Conservation (phyloP, 1,140 invertebrate species). For the Plodia interpunctella region DNA sequence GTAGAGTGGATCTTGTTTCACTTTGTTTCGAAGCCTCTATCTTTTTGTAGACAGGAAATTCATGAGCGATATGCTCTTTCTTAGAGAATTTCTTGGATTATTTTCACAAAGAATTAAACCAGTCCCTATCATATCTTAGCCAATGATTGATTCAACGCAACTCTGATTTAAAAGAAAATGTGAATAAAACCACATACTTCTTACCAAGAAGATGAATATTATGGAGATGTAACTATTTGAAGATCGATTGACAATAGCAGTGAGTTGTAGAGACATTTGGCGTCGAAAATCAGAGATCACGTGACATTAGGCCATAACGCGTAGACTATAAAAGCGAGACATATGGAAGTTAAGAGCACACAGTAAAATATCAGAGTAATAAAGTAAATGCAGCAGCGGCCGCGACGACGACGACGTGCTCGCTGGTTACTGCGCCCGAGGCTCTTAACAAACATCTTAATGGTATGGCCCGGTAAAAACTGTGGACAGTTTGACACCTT, state of each 20-base stretch:
- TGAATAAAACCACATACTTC: no score
- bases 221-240: background rate
- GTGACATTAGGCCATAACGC: conserved; percentile 67
- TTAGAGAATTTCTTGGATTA: background rate
- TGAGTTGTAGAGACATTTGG: background rate
- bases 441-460: conserved; percentile 14
- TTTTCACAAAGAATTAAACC: no score
- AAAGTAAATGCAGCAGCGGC: conserved; percentile 71
- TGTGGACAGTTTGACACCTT: background rate
- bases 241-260: background rate
- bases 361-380: conserved; percentile 73
- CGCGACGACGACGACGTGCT: conserved; percentile 54
- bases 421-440: conserved; percentile 17
- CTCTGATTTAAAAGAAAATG: no score
- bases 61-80: conserved; percentile 37
- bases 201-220: background rate
- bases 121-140: background rate
- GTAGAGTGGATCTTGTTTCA: conserved; percentile 76
- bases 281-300: conserved; percentile 56
- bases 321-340: conserved; percentile 68
- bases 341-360: conserved; percentile 73
- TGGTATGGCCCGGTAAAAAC: conserved; percentile 1
- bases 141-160: no score
- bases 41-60: conserved; percentile 62
- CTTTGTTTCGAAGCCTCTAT: conserved; percentile 71